A percentile compares a stretch with the other conserved stretches of the same genome.
Evolutionary conservation across 2,113 vertebrate genomes (phyloP).

Genomic region (Melanerpes aurifrons): DNA sequence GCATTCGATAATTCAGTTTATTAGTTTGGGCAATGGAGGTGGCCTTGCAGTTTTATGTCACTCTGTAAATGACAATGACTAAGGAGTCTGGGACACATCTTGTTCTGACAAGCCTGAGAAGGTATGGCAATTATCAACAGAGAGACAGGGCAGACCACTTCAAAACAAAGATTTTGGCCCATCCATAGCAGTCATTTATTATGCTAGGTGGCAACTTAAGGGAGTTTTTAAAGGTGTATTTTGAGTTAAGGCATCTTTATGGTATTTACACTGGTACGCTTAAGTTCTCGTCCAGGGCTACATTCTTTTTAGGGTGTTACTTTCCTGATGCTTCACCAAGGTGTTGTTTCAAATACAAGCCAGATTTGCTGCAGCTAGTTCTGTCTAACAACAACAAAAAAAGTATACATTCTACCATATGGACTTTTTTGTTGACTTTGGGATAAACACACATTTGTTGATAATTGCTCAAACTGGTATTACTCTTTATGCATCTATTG

Average conservation of each 20-base stretch:
- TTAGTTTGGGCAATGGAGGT: background rate
- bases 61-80: background rate
- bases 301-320: background rate
- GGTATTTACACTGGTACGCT: background rate
- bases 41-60: background rate
- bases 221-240: background rate
- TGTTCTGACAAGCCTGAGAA: background rate
- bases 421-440: constrained; percentile 59
- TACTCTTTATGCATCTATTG: background rate
- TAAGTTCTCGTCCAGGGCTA: background rate
- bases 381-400: background rate
- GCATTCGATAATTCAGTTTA: background rate
- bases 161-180: background rate
- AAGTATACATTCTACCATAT: background rate
- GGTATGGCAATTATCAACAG: background rate
- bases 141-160: background rate
- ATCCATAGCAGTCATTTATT: background rate
- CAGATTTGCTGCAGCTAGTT: background rate
- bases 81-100: background rate
- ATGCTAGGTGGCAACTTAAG: background rate
- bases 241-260: background rate
- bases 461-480: constrained; percentile 42
- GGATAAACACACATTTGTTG: constrained; percentile 53
- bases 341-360: background rate
- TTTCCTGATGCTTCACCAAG: background rate